These are phyloP conservation scores for Pyrrhura leucotis DNA, from an alignment of 2,797 vertebrate species.

Conservation along the genomic window DNA sequence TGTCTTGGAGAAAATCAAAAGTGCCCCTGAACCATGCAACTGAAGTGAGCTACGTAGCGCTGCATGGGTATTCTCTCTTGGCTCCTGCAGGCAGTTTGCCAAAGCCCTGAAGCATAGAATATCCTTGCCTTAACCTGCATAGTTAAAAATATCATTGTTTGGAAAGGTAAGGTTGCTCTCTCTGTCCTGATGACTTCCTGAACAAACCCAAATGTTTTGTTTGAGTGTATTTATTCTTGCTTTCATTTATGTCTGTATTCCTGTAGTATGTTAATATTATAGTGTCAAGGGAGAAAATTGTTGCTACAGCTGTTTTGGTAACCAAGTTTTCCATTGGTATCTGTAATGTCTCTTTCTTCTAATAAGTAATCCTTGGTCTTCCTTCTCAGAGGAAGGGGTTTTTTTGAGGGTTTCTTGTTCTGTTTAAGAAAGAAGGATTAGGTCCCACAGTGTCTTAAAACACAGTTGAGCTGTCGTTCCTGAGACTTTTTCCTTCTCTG, in stretches of 20 bases:
- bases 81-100: not conserved
- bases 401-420: accelerated
- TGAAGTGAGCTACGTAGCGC: not conserved
- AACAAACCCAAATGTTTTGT: not conserved
- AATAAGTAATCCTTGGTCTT: not conserved
- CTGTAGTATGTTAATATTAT: not conserved
- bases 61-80: accelerated
- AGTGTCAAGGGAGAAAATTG: not conserved
- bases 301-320: not conserved
- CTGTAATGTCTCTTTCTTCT: not conserved
- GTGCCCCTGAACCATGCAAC: accelerated
- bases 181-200: not conserved
- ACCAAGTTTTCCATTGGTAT: not conserved
- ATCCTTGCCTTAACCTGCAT: not conserved
- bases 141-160: not conserved
- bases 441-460: not conserved
- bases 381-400: not conserved
- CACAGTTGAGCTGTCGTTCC: not conserved
- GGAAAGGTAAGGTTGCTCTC: not conserved
- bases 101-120: not conserved
- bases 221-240: not conserved
- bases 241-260: not conserved
- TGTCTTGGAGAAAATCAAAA: not conserved
- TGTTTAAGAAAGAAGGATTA: not conserved
- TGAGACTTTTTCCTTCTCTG: not conserved